Evolutionary conservation across 2,888 invertebrate species (phyloP), one percentile per base, ranked within the genome.

Genomic region (Erannis defoliaria): DNA sequence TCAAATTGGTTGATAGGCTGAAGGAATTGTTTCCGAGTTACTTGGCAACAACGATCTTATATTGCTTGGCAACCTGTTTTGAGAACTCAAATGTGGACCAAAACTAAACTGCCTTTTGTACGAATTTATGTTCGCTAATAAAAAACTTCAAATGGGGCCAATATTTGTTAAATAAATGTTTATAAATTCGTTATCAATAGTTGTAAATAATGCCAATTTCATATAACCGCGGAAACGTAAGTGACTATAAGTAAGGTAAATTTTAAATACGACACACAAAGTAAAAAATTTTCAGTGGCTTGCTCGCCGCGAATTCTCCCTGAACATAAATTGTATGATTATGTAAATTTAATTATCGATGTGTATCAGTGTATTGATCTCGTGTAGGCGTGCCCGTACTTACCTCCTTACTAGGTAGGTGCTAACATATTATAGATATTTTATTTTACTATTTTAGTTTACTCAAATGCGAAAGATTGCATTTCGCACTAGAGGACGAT

Each of bases 141-240:
- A 71, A 75, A 71, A 72, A 74, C 50, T 59, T 63, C 40, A 77
- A 77, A 82, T 78, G 89, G 84, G 88, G 80, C 90, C 89, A 92
- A 89, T 76, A 63, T 66, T 62, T 55, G 55, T 55, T 56, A 50
- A 59, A 9, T 56, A 50, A 59, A 9, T 51, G 77, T 79, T 77
- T 80, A 64, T 76, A 77, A 58, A 68, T 59, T 76, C 76, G 55
- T 74, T 78, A 66, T 69, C 49, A 71, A 60, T 51, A 71, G 68
- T 74, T 75, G 85, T 79, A 81, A n/a, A 50, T 31, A n/a, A 93
- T 93, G 93, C 90, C 93, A 79, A 82, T 90, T 69, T 83, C 89
- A 62, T 84, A 87, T 74, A 90, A 78, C 68, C 90, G 93, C 67
- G 93, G 93, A 77, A 93, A 92, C 81, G 93, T 93, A 78, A 89